phyloP scores from a whole-genome alignment of 1,140 invertebrate species.

The Drosophila subpulchrella region DNA sequence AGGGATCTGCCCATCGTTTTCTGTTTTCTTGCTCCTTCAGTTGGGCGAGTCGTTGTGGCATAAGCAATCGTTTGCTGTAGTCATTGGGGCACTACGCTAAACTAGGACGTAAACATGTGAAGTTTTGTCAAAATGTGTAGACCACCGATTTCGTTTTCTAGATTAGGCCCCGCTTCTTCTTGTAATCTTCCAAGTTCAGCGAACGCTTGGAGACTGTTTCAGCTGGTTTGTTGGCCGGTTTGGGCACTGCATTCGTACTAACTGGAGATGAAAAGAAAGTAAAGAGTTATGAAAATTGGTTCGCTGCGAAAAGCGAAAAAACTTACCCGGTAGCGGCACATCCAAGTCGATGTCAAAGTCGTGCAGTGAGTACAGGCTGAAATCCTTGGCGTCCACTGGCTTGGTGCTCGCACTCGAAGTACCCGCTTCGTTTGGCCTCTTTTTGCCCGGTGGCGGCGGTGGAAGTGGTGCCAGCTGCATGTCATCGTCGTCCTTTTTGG shows the following conservation, averaged over 20 bases:
- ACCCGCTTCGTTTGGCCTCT: conserved; percentile 70
- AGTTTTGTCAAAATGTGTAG: conserved; percentile 32
- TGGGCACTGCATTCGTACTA: conserved; percentile 90
- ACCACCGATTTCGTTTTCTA: conserved; percentile 82
- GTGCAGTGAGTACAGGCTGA: conserved; percentile 96
- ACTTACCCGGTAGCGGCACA: conserved; percentile 90
- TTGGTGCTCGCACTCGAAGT: conserved; percentile 67
- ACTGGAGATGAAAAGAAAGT: conserved; percentile 85
- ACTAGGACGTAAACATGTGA: conserved; percentile 45
- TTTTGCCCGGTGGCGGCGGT: conserved; percentile 64
- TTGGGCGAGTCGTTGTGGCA: conserved; percentile 18
- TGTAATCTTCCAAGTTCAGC: conserved; percentile 98
- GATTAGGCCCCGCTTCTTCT: conserved; percentile 97
- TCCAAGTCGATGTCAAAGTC: conserved; percentile 98
- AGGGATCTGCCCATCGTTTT: conserved; percentile 1
- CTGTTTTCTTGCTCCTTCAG: background rate
- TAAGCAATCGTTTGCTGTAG: conserved; percentile 37
- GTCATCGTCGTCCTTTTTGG: conserved; percentile 84
- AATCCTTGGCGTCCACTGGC: conserved; percentile 86
- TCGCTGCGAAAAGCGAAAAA: background rate
- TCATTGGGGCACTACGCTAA: conserved; percentile 52
- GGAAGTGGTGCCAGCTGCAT: conserved; percentile 43
- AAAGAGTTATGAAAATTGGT: background rate
- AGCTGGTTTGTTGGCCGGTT: conserved; percentile 89
- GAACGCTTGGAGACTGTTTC: conserved; percentile 94